Base-by-base conservation (phyloP, 1,140 invertebrate genomes). In the Homalodisca vitripennis region DNA sequence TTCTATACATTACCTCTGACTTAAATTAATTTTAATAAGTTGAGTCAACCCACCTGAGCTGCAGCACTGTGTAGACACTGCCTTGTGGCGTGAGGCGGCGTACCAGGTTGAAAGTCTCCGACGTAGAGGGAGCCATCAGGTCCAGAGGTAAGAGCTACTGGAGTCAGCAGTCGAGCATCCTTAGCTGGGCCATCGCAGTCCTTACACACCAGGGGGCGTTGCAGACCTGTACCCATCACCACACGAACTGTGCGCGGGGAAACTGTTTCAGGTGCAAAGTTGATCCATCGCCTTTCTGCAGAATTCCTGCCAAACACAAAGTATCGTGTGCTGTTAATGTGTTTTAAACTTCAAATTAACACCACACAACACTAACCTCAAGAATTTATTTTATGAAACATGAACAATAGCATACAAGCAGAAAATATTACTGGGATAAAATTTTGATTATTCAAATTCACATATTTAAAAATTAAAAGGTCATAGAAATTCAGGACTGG, bases 41-140 rank as follows among this genome's bases (percentile, higher is more conserved):
- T n/a, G n/a, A n/a, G n/a, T n/a, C n/a, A 3, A 30, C 27, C 3
- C 12, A 94, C 93, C 91, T 92, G 71, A 98, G 83, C 78, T 97
- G 89, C n/a, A 98, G 82, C 26, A 98, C 92, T 48, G 95, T 98
- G 73, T 91, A 93, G 26, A 98, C 93, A 75, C 88, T 89, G 76
- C 94, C 94, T 76, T 95, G 91, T 1, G 96, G 93, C 24, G 92
- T 95, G 51, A 99, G 91, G 75, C 95, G 86, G 32, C 97, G 85
- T 29, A 99, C 92, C 41, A 97, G 86, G 84, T 99, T 98, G 78
- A 97, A n/a, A 98, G 80, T 99, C 97, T 0, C 95, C 97, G 10
- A 99, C 93, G 79, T 97, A 99, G 24, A 99, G 85, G 71, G 92
- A 95, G 14, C 97, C 98, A 83, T 99, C 97, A 3, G 95, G 92